Percentiles rank a stretch among this genome's conserved stretches.
Evolutionary conservation across 2,797 vertebrate genomes (phyloP).

Genomic region (Acanthurus leucopareius): DNA sequence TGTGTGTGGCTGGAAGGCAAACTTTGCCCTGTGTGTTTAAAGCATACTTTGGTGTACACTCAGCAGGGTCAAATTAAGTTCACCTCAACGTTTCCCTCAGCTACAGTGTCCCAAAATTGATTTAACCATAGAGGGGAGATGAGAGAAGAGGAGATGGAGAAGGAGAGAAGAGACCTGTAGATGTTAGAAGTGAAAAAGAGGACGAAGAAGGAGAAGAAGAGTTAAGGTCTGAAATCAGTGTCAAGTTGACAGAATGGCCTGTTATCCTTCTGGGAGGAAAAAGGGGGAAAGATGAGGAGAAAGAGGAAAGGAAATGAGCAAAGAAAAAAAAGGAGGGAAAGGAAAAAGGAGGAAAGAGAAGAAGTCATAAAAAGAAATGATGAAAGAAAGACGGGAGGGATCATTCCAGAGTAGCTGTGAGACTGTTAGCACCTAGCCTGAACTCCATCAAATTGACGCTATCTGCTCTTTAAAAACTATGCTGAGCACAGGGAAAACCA

Average conservation of each 20-base stretch:
- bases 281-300: not conserved
- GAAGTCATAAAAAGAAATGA: slow-evolving; percentile 15
- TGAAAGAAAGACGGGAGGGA: slow-evolving; percentile 38
- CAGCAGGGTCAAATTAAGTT: slow-evolving; percentile 68
- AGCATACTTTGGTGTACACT: slow-evolving; percentile 45
- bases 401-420: slow-evolving; percentile 72
- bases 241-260: slow-evolving; percentile 3
- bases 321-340: not conserved
- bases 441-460: slow-evolving; percentile 75
- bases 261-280: not conserved
- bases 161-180: slow-evolving; percentile 12
- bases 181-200: slow-evolving; percentile 9
- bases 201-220: not conserved
- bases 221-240: slow-evolving; percentile 8
- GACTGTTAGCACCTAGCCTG: slow-evolving; percentile 49
- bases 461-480: slow-evolving; percentile 67
- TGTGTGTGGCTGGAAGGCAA: slow-evolving; percentile 1
- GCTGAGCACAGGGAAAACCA: slow-evolving; percentile 70
- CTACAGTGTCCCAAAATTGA: slow-evolving; percentile 55
- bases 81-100: slow-evolving; percentile 44
- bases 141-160: not conserved
- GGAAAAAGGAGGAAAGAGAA: not conserved
- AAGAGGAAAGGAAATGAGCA: not conserved
- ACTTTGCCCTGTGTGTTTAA: slow-evolving; percentile 43
- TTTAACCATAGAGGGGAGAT: slow-evolving; percentile 31